phyloP scores from a whole-genome alignment of 2,113 vertebrate genomes.

The Buteo buteo region DNA sequence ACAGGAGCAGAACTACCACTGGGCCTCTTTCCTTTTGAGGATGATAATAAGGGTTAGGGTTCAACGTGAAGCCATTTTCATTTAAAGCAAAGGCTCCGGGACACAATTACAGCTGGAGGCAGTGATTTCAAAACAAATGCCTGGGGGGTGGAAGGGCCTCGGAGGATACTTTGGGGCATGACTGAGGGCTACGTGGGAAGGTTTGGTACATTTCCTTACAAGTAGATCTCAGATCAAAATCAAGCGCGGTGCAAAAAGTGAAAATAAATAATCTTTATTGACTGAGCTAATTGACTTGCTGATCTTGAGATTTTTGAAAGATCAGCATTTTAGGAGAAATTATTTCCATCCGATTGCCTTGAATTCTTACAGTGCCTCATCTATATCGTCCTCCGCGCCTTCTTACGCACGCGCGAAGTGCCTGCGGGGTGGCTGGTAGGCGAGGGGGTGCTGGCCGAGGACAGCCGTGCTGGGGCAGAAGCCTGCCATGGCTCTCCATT shows the following conservation, averaged over 20 bases:
- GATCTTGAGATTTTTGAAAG: background rate
- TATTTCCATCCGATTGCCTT: background rate
- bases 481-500: background rate
- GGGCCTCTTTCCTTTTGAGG: background rate
- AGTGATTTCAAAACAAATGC: background rate
- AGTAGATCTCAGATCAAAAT: background rate
- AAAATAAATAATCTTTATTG: background rate
- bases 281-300: background rate
- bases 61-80: background rate
- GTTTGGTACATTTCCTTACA: background rate
- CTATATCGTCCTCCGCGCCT: background rate
- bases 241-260: background rate
- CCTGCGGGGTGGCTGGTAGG: accelerated
- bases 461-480: background rate
- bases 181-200: background rate
- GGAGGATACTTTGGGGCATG: background rate
- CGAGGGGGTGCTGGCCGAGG: background rate
- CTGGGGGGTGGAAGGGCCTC: background rate
- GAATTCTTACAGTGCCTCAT: background rate
- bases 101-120: background rate
- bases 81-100: background rate
- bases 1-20: background rate
- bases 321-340: background rate
- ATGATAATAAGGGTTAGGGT: constrained; percentile 4
- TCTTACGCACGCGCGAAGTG: accelerated